These are phyloP conservation scores for Proisotoma minuta DNA, from an alignment of 2,888 invertebrate species.

Conservation along the genomic window DNA sequence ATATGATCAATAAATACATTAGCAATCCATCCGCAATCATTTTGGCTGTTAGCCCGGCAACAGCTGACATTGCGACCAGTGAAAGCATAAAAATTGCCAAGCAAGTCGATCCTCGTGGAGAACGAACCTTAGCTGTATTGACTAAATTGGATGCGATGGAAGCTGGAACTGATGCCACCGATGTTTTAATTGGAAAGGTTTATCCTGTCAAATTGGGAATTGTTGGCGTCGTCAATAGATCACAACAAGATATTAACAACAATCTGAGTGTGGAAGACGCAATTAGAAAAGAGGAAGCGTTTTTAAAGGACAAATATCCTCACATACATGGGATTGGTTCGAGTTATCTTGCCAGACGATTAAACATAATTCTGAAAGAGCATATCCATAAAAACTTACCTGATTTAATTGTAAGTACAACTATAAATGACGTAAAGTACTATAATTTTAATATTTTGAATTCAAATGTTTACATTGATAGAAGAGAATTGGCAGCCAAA, in stretches of 20 bases:
- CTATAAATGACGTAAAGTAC: neutral
- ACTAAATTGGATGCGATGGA: conserved; percentile 99
- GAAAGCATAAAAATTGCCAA: conserved; percentile 95
- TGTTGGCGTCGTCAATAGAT: conserved; percentile 95
- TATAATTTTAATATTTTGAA: neutral
- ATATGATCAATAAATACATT: conserved; percentile 82
- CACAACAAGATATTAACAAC: conserved; percentile 75
- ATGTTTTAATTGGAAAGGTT: conserved; percentile 91
- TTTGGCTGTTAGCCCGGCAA: conserved; percentile 95
- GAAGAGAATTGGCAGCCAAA: neutral
- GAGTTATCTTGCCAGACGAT: conserved; percentile 70
- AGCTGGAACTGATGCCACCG: conserved; percentile 95
- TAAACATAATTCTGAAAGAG: conserved; percentile 74
- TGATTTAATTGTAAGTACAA: conserved; percentile 62
- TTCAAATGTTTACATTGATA: neutral
- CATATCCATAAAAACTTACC: conserved; percentile 98
- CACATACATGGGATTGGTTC: conserved; percentile 95
- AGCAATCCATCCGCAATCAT: conserved; percentile 97
- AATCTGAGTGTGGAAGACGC: conserved; percentile 63
- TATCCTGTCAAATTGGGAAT: conserved; percentile 98
- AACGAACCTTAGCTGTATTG: conserved; percentile 88
- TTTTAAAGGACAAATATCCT: conserved; percentile 92
- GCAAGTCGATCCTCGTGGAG: conserved; percentile 91
- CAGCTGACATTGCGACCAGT: conserved; percentile 98
- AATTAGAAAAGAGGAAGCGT: conserved; percentile 88